Evolutionary conservation across 2,888 invertebrate species (phyloP).

Genomic region (Gryllus longicercus): DNA sequence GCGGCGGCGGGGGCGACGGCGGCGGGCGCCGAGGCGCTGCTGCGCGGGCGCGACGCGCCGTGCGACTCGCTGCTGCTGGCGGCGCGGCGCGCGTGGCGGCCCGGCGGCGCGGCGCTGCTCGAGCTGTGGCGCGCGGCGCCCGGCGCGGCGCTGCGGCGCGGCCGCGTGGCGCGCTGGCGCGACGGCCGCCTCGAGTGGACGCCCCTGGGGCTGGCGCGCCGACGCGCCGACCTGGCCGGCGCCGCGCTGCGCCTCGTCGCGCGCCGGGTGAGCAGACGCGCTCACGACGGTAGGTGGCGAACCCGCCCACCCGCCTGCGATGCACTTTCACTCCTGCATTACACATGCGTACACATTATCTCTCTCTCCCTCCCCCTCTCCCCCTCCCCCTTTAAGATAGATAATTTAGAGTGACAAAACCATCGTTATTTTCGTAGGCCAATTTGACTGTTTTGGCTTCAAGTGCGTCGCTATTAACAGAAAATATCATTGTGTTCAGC

Average conservation of each 20-base stretch:
- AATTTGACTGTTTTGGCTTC: no score
- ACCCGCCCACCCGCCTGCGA: no score
- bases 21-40: not conserved
- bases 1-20: no score
- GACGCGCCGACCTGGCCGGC: not conserved
- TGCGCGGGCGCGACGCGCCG: not conserved
- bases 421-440: no score
- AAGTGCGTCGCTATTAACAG: no score
- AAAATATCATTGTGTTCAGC: no score
- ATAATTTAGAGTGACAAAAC: no score
- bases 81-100: not conserved
- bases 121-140: not conserved
- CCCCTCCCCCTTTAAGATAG: no score
- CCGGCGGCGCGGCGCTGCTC: not conserved
- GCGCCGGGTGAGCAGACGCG: not conserved
- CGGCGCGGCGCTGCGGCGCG: not conserved
- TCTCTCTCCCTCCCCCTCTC: no score
- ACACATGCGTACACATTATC: no score
- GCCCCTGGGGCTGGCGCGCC: not conserved
- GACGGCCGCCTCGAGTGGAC: not conserved
- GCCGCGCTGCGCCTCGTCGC: not conserved
- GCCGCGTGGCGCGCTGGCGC: not conserved
- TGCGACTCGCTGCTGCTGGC: not conserved
- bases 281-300: no score
- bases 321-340: no score